Evolutionary conservation across 2,888 invertebrate genomes (phyloP), one percentile per base, ranked within the genome.

Genomic region (Protonemura montana): DNA sequence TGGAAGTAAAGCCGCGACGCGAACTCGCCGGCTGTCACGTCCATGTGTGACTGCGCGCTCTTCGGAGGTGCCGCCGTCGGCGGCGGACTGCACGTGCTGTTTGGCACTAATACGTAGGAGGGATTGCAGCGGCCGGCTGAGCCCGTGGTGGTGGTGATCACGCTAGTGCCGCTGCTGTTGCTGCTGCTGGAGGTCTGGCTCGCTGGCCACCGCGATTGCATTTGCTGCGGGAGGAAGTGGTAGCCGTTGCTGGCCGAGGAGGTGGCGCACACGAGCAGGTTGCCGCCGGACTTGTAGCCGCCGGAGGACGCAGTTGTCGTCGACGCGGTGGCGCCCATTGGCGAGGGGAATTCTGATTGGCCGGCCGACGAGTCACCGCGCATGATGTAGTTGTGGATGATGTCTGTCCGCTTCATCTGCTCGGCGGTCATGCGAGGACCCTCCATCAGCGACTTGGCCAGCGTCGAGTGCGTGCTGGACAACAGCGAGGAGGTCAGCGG

Each of bases 371-470:
- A 91, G 89, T 95, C 95, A 1, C 94, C 95, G 87, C 97, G 94
- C 95, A 97, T 97, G 91, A 98, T 97, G 92, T 97, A 97, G 91
- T 96, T 97, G 92, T 97, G 97, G 90, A 98, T 97, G 90, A 97
- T 96, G 91, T 98, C 98, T 59, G 97, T 97, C 90, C 97, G 95
- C 91, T 97, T 97, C 92, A 97, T 94, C 92, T 97, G 97, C 92
- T 98, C 98, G 85, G 97, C 96, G 80, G 97, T 97, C 97, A 97
- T 97, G 89, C 97, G 94, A 7, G 98, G 97, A n/a, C 97, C 97
- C 90, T 97, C 97, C 96, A 97, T 97, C 88, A 98, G 92, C 87
- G 97, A 96, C 91, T 96, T 96, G 89, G 98, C 97, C 88, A 98
- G 92, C 89, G 97, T 98, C 76, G 97, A 97, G 92, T 97, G 97